Evolutionary conservation across 2,888 invertebrate genomes (phyloP), one percentile per base, ranked within the genome.

Genomic region (Eumerus sabulonum): DNA sequence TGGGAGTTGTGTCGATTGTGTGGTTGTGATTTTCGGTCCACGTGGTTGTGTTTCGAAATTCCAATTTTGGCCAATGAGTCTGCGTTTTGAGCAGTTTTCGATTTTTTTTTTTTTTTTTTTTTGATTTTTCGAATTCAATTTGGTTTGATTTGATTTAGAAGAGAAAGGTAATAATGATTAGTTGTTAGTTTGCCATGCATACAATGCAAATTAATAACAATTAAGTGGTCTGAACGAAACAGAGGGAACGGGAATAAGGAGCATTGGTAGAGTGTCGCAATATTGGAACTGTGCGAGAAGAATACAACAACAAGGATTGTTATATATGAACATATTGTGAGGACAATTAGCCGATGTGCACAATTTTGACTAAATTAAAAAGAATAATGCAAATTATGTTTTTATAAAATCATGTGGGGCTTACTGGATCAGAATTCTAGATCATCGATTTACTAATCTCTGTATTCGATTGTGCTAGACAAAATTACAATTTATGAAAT

Each of bases 171-270:
- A 67, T 60, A 51, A 42, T 67, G 44, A 66, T 77, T 77, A 72
- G 66, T 77, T 77, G 76, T 77, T 77, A 77, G 76, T 77, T 27
- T 47, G 73, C 47, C 77, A 77, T 59, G 76, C 76, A 50, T 42
- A 48, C 57, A 53, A 48, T 71, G 71, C 71, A 71, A 44, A 56
- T 71, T 56, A 62, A 56, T 63, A 13, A 62, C 54, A 71, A n/a
- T n/a, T n/a, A n/a, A 71, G 16, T 54, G 44, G 53, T 44, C n/a
- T 63, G 27, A 27, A 27, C 44, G 59, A 44, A 40, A 40, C 9
- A 18, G 36, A 18, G 57, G 44, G 44, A 44, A 27, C 7, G 3
- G 7, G 62, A 48, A 47, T n/a, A 11, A 12, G 59, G 47, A 35
- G 14, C 1, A 35, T 12, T 19, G 40, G 56, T 17, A 14, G 2